These are phyloP conservation scores for Camelus dromedarius DNA, from an alignment of 2,113 vertebrate genomes.

Conservation along the genomic window DNA sequence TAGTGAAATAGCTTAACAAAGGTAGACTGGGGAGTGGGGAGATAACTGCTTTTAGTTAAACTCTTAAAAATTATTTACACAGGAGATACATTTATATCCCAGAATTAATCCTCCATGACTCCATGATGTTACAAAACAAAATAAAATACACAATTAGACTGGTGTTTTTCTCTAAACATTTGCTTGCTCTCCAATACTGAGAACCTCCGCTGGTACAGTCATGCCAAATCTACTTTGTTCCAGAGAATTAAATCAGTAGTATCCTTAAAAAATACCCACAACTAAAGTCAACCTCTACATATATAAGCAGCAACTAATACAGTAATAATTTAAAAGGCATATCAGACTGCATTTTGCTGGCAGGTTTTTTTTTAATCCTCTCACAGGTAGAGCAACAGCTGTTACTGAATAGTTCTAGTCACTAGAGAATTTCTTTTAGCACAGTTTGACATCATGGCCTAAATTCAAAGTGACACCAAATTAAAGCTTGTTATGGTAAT, in stretches of 20 bases:
- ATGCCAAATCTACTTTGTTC: neutral
- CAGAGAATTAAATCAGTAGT: neutral
- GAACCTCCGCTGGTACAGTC: neutral
- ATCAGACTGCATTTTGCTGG: constrained; percentile 57
- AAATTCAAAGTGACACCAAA: constrained; percentile 85
- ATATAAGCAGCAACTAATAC: neutral
- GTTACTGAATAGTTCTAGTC: constrained; percentile 74
- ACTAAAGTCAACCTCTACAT: neutral
- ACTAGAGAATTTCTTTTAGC: constrained; percentile 77
- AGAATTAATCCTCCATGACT: neutral
- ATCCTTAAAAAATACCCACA: neutral
- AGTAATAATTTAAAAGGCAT: constrained; percentile 40
- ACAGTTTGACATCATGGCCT: constrained; percentile 71
- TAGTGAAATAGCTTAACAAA: constrained; percentile 12
- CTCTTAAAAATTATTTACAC: neutral
- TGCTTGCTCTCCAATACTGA: neutral
- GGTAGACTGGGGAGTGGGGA: neutral
- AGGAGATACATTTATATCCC: neutral
- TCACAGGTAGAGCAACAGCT: constrained; percentile 75
- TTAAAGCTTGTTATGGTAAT: constrained; percentile 81
- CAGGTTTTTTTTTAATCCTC: neutral
- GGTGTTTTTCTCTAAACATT: neutral
- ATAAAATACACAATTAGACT: constrained; percentile 3
- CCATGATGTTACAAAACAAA: neutral
- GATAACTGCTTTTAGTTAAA: neutral